These are phyloP conservation scores for Ennomos quercinarius DNA, from an alignment of 2,888 invertebrate species.

Conservation along the genomic window DNA sequence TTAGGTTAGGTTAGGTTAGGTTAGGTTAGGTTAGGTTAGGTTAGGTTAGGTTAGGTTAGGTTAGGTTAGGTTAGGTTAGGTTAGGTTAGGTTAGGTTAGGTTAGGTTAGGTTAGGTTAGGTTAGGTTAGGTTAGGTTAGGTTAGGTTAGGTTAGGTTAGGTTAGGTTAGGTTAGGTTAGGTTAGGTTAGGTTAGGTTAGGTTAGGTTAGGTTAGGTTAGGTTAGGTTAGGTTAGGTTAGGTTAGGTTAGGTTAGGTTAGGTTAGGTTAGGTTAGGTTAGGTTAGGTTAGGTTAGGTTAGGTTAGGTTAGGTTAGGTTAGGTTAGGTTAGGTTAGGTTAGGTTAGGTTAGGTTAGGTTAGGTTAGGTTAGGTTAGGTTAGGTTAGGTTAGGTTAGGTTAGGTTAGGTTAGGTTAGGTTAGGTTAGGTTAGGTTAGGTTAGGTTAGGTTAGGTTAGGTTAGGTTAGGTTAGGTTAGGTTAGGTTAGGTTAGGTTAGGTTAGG, in stretches of 20 bases:
- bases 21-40: too few species aligned
- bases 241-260: too few species aligned
- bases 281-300: constrained; percentile 36
- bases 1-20: too few species aligned
- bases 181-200: too few species aligned
- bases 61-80: too few species aligned
- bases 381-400: constrained; percentile 35
- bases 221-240: neutral
- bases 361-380: constrained; percentile 35
- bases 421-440: constrained; percentile 35
- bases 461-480: constrained; percentile 9
- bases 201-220: constrained; percentile 9
- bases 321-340: constrained; percentile 22
- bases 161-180: too few species aligned
- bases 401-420: constrained; percentile 35
- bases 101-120: too few species aligned
- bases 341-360: constrained; percentile 37
- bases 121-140: too few species aligned
- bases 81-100: too few species aligned
- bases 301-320: constrained; percentile 37
- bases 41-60: too few species aligned
- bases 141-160: too few species aligned
- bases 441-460: constrained; percentile 33
- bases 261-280: constrained; percentile 26
- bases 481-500: constrained; percentile 17